phyloP scores from a whole-genome alignment of 1,140 invertebrate genomes.

The Microvelia longipes region DNA sequence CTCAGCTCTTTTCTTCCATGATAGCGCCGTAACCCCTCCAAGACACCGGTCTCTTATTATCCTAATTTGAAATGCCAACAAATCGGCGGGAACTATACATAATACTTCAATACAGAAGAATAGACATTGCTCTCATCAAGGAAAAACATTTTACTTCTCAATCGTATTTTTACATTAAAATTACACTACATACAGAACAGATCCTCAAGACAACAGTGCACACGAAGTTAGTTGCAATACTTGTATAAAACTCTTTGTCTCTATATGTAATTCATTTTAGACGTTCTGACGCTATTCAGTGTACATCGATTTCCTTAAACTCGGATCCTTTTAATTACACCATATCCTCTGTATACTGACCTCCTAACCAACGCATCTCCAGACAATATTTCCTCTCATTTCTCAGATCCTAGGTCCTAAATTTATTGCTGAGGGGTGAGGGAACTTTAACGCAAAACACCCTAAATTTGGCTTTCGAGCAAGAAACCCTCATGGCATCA shows the following conservation, averaged over 20 bases:
- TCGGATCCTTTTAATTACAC: not conserved
- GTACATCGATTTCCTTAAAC: not conserved
- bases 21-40: too few relatives aligned
- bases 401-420: too few relatives aligned
- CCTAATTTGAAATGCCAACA: not conserved
- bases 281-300: not conserved
- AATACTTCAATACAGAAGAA: not conserved
- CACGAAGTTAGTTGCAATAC: conserved; percentile 22
- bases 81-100: not conserved
- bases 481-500: too few relatives aligned
- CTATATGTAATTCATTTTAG: not conserved
- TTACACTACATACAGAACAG: not conserved
- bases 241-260: not conserved
- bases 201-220: conserved; percentile 21
- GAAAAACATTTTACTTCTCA: not conserved
- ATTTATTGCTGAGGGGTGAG: too few relatives aligned
- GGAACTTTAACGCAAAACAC: too few relatives aligned
- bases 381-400: not conserved
- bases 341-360: not conserved
- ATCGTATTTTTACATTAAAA: not conserved
- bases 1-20: too few relatives aligned
- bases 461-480: too few relatives aligned
- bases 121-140: not conserved
- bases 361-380: not conserved
- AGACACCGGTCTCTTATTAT: not conserved